A percentile compares a stretch with the other conserved stretches of the same genome.
Evolutionary conservation across 2,797 vertebrate species (phyloP).

Genomic region (Anas capensis): DNA sequence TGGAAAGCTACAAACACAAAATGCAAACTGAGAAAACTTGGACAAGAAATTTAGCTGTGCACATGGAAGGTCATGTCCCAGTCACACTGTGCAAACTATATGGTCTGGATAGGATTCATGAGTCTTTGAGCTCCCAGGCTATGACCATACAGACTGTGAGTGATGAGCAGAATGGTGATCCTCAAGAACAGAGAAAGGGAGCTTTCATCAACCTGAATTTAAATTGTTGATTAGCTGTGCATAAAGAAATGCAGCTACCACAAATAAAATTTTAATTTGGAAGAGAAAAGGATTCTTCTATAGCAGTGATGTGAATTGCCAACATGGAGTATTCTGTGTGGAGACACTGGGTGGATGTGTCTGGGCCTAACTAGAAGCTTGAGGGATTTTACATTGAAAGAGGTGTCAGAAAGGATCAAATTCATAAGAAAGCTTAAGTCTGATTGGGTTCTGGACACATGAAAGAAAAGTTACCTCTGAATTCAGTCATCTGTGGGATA

Average conservation of each 20-base stretch:
- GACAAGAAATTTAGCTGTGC: neutral
- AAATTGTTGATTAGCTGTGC: neutral
- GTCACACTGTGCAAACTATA: fast-evolving
- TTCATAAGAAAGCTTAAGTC: neutral
- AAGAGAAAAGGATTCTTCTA: neutral
- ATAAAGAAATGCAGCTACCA: neutral
- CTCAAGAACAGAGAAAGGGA: neutral
- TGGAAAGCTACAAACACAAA: neutral
- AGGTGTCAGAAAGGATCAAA: constrained; percentile 11
- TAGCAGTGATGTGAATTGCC: neutral
- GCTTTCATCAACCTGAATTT: neutral
- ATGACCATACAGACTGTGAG: neutral
- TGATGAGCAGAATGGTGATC: neutral
- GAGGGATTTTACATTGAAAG: constrained; percentile 1
- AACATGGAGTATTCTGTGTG: neutral
- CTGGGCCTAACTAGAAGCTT: neutral
- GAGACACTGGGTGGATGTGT: neutral
- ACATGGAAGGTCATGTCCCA: neutral
- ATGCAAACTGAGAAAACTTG: neutral
- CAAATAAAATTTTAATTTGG: neutral
- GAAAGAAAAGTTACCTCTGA: neutral
- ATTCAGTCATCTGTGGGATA: constrained; percentile 9
- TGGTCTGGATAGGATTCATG: neutral
- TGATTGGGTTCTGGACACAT: neutral
- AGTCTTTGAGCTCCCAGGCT: neutral